These are phyloP conservation scores for Dinothrombium tinctorium DNA, from an alignment of 1,140 invertebrate species.

Conservation along the genomic window DNA sequence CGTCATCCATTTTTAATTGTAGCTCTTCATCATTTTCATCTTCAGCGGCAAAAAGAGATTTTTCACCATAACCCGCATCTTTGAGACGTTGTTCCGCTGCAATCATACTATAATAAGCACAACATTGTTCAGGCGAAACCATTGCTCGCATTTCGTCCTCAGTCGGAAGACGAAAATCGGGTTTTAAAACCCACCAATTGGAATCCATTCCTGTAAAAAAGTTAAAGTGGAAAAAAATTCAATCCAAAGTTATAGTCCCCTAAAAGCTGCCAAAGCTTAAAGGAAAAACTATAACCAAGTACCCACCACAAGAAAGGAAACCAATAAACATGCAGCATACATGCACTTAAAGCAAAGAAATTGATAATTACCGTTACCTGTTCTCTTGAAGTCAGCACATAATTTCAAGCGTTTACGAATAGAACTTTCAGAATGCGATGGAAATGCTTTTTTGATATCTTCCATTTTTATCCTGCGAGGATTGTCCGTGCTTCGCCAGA, in stretches of 20 bases:
- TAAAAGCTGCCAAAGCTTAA: background rate
- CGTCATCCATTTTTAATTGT: slow-evolving; percentile 92
- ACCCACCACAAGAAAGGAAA: slow-evolving; percentile 2
- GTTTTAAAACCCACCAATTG: slow-evolving; percentile 93
- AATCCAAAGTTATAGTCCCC: slow-evolving; percentile 1
- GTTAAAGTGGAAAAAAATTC: slow-evolving; percentile 3
- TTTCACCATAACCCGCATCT: slow-evolving; percentile 94
- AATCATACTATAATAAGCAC: slow-evolving; percentile 92
- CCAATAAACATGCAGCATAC: background rate
- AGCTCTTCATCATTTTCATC: slow-evolving; percentile 94
- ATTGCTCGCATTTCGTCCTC: slow-evolving; percentile 95
- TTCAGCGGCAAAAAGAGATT: slow-evolving; percentile 83
- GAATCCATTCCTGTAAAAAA: slow-evolving; percentile 46
- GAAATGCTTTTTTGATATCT: slow-evolving; percentile 90
- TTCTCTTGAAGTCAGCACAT: slow-evolving; percentile 95
- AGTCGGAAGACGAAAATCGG: slow-evolving; percentile 80
- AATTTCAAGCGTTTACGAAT: slow-evolving; percentile 88
- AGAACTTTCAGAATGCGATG: slow-evolving; percentile 84
- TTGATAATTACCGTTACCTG: slow-evolving; percentile 32
- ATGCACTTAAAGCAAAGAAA: too few relatives aligned
- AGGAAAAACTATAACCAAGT: background rate
- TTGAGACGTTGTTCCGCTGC: slow-evolving; percentile 84
- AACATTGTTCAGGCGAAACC: slow-evolving; percentile 96
- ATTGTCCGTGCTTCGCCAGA: slow-evolving; percentile 82
- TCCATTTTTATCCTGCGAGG: slow-evolving; percentile 92